Percentiles rank a stretch among this genome's conserved stretches.
These are phyloP conservation scores for Strigamia maritima DNA, from an alignment of 2,888 invertebrate genomes.

Conservation along the genomic window DNA sequence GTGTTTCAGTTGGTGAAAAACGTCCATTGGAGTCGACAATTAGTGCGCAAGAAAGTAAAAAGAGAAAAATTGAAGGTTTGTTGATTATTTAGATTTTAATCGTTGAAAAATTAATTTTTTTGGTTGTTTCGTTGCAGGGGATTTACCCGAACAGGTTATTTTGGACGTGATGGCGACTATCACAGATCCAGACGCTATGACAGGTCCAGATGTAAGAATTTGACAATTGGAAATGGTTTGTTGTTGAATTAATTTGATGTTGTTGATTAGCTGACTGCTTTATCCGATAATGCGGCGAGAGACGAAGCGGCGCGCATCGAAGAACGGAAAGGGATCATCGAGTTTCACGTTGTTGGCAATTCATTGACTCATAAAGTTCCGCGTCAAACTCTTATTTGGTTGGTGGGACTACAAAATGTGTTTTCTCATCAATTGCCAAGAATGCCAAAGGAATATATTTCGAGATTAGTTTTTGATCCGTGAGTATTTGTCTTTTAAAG, in stretches of 20 bases:
- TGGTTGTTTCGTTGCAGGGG: no score
- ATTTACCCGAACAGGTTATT: slow-evolving; percentile 73
- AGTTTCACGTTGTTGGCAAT: slow-evolving; percentile 92
- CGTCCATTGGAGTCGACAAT: slow-evolving; percentile 47
- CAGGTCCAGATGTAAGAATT: slow-evolving; percentile 67
- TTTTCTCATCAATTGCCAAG: slow-evolving; percentile 92
- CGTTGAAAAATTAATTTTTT: no score
- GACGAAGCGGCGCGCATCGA: slow-evolving; percentile 89
- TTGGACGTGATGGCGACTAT: slow-evolving; percentile 78
- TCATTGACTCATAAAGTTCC: slow-evolving; percentile 79
- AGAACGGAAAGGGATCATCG: slow-evolving; percentile 82
- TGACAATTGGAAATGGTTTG: neutral
- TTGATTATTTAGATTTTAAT: neutral
- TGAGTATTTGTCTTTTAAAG: no score
- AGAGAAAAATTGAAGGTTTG: slow-evolving; percentile 46
- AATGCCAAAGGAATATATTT: slow-evolving; percentile 84
- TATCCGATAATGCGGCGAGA: slow-evolving; percentile 78
- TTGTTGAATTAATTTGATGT: neutral
- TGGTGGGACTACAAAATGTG: slow-evolving; percentile 87
- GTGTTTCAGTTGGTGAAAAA: slow-evolving; percentile 46
- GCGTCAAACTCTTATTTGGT: slow-evolving; percentile 89
- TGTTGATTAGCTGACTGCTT: slow-evolving; percentile 54
- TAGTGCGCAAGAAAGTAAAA: slow-evolving; percentile 47
- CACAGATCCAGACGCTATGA: slow-evolving; percentile 77
- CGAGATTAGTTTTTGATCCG: slow-evolving; percentile 61